Percentiles rank a stretch among this genome's conserved stretches.
Conservation (phyloP, 2,888 invertebrate genomes). For the Heteromyza rotundicornis region DNA sequence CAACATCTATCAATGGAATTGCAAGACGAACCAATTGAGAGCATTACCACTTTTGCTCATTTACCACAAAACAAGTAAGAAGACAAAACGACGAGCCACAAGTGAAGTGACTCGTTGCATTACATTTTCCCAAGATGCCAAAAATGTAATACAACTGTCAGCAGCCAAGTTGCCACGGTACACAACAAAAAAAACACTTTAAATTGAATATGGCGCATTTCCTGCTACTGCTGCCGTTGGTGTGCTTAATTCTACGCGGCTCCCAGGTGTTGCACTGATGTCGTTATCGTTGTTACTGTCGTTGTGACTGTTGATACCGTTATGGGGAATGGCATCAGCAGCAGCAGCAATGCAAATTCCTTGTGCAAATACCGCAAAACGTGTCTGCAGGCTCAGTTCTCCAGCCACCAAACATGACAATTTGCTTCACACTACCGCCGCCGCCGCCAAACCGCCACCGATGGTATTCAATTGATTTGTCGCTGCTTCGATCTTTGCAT, state of each 20-base stretch:
- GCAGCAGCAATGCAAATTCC: too few species aligned
- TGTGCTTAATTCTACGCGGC: background rate
- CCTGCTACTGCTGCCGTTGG: background rate
- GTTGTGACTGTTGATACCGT: too few species aligned
- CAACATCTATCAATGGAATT: too few species aligned
- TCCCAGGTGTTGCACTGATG: background rate
- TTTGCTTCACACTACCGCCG: too few species aligned
- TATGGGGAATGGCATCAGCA: too few species aligned
- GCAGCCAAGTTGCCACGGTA: background rate
- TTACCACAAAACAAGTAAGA: too few species aligned
- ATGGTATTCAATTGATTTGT: conserved; percentile 16
- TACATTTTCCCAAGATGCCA: too few species aligned
- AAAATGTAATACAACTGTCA: too few species aligned
- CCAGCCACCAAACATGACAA: background rate
- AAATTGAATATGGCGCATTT: conserved; percentile 4
- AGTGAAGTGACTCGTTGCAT: too few species aligned
- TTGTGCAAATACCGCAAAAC: conserved; percentile 9
- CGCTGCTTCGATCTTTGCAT: conserved; percentile 5
- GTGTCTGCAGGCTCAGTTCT: background rate
- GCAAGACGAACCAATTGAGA: too few species aligned
- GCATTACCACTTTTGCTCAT: too few species aligned
- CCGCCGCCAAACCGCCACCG: background rate
- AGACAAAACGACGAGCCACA: background rate
- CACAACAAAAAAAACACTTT: background rate
- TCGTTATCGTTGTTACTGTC: background rate